A percentile compares a stretch with the other conserved stretches of the same genome.
phyloP scores from a whole-genome alignment of 2,888 invertebrate species.

The Trilocha varians region DNA sequence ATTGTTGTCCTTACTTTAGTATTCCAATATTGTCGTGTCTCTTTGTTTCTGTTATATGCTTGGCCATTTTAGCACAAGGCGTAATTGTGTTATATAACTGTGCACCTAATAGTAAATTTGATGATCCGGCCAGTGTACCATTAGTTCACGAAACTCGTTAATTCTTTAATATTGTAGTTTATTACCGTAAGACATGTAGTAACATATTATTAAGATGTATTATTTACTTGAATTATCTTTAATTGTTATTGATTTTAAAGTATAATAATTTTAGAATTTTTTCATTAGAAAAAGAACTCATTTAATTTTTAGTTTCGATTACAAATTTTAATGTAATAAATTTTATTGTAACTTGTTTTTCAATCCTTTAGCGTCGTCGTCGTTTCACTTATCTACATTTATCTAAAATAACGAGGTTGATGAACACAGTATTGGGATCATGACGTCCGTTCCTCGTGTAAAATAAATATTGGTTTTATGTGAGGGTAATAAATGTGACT shows the following conservation, averaged over 20 bases:
- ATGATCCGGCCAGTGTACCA: slow-evolving; percentile 32
- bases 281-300: too few species aligned
- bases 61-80: slow-evolving; percentile 25
- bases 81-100: slow-evolving; percentile 23
- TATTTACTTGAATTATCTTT: too few species aligned
- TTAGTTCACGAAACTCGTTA: background rate
- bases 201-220: too few species aligned
- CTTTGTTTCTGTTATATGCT: slow-evolving; percentile 21
- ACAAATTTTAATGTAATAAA: too few species aligned
- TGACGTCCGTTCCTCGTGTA: background rate
- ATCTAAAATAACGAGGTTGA: background rate
- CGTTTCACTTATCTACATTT: background rate
- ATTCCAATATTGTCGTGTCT: slow-evolving; percentile 24
- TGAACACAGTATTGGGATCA: background rate
- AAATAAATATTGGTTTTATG: background rate
- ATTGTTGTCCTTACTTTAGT: slow-evolving; percentile 41
- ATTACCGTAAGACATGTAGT: too few species aligned
- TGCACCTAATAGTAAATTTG: slow-evolving; percentile 27
- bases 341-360: too few species aligned
- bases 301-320: too few species aligned
- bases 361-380: too few species aligned
- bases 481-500: background rate
- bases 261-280: too few species aligned
- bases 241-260: too few species aligned
- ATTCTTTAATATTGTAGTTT: background rate